These are phyloP conservation scores for Leucopsar rothschildi DNA, from an alignment of 2,113 vertebrate species.

Conservation along the genomic window DNA sequence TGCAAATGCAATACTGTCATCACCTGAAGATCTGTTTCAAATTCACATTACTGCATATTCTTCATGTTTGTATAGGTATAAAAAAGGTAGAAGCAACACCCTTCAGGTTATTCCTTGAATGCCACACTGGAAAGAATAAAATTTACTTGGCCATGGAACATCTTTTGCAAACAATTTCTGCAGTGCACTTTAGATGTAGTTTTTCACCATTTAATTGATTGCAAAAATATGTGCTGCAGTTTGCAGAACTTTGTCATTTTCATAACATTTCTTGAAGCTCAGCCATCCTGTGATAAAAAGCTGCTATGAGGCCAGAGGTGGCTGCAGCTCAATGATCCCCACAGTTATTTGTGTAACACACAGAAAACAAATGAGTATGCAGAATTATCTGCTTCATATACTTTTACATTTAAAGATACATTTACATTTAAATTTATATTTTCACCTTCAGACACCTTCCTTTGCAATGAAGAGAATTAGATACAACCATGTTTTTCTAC, in stretches of 20 bases:
- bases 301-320: slow-evolving; percentile 55
- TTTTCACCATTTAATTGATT: slow-evolving; percentile 55
- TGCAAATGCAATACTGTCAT: slow-evolving; percentile 18
- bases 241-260: slow-evolving; percentile 60
- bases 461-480: neutral
- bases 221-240: slow-evolving; percentile 50
- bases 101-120: slow-evolving; percentile 46
- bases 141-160: neutral
- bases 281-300: slow-evolving; percentile 54
- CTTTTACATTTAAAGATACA: neutral
- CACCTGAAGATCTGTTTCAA: slow-evolving; percentile 30
- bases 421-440: slow-evolving; percentile 53
- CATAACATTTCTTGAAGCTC: slow-evolving; percentile 62
- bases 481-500: neutral
- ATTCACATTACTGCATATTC: neutral
- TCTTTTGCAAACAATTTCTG: slow-evolving; percentile 60
- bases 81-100: neutral
- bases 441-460: slow-evolving; percentile 22
- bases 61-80: neutral
- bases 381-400: slow-evolving; percentile 51
- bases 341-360: slow-evolving; percentile 40
- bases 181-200: neutral
- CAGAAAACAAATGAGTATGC: slow-evolving; percentile 53
- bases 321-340: slow-evolving; percentile 45
- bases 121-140: neutral